A percentile compares a stretch with the other conserved stretches of the same genome.
phyloP scores from a whole-genome alignment of 2,113 vertebrate species.

The Misgurnus anguillicaudatus region DNA sequence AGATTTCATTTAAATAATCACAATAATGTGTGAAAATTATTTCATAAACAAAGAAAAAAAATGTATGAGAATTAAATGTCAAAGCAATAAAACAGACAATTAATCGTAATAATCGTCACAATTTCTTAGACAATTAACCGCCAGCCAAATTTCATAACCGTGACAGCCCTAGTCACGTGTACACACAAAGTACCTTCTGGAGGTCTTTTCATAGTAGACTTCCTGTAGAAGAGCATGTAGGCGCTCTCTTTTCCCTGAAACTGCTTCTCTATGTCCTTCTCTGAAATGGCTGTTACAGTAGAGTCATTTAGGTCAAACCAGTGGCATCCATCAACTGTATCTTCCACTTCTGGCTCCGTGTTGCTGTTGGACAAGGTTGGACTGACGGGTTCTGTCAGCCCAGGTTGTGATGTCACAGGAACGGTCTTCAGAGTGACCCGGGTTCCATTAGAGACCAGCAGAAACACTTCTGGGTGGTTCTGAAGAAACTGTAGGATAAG shows the following conservation, averaged over 20 bases:
- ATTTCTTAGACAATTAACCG: too few relatives aligned
- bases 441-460: slow-evolving; percentile 77
- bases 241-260: slow-evolving; percentile 97
- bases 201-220: slow-evolving; percentile 82
- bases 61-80: too few relatives aligned
- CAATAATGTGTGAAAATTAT: too few relatives aligned
- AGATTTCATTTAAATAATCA: too few relatives aligned
- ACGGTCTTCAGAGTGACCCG: slow-evolving; percentile 77
- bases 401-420: slow-evolving; percentile 51
- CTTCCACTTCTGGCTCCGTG: slow-evolving; percentile 36
- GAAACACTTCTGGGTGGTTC: slow-evolving; percentile 84
- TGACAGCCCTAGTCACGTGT: too few relatives aligned
- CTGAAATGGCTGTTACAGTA: slow-evolving; percentile 84
- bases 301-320: slow-evolving; percentile 98
- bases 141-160: too few relatives aligned
- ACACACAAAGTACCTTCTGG: slow-evolving; percentile 76
- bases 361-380: slow-evolving; percentile 25
- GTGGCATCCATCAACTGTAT: slow-evolving; percentile 66
- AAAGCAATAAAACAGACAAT: not conserved
- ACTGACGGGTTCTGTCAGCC: slow-evolving; percentile 41
- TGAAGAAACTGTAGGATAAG: slow-evolving; percentile 81
- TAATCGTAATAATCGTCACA: too few relatives aligned
- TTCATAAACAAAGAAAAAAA: too few relatives aligned
- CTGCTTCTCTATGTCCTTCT: slow-evolving; percentile 88
- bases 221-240: slow-evolving; percentile 98